phyloP scores from a whole-genome alignment of 2,888 invertebrate species.

The Dolomedes plantarius region DNA sequence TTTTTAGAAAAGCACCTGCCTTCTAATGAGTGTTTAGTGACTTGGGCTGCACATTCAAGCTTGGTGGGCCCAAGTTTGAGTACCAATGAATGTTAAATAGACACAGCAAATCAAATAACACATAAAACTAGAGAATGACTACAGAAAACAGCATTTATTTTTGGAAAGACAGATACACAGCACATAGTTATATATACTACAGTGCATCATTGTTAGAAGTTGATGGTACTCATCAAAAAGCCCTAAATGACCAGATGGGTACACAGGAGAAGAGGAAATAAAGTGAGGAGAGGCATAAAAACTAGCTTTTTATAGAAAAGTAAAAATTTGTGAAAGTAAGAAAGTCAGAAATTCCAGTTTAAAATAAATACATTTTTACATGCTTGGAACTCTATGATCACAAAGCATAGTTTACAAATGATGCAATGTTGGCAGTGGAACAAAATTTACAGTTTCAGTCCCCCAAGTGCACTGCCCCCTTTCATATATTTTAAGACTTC shows the following conservation, averaged over 20 bases:
- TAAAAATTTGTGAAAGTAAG: constrained; percentile 28
- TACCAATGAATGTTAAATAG: too few species aligned
- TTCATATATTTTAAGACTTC: background rate
- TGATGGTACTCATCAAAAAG: constrained; percentile 58
- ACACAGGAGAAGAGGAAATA: constrained; percentile 18
- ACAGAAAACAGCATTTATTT: constrained; percentile 72
- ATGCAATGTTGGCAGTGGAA: constrained; percentile 36
- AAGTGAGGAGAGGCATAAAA: constrained; percentile 38
- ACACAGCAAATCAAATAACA: too few species aligned
- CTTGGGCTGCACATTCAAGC: too few species aligned
- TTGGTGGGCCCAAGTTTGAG: too few species aligned
- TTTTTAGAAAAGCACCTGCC: too few species aligned
- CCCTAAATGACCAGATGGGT: constrained; percentile 43
- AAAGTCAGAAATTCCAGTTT: constrained; percentile 31
- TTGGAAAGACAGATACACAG: constrained; percentile 69
- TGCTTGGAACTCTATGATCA: constrained; percentile 47
- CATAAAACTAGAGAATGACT: constrained; percentile 60
- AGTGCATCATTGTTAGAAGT: constrained; percentile 69
- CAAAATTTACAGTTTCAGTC: constrained; percentile 30
- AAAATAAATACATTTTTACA: constrained; percentile 70
- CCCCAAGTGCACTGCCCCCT: constrained; percentile 8
- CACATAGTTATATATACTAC: constrained; percentile 69
- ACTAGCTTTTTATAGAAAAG: constrained; percentile 42
- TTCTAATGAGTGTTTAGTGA: too few species aligned
- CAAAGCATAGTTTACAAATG: constrained; percentile 38